These are phyloP conservation scores for Drosophila austrosaltans DNA, from an alignment of 2,888 invertebrate species.

Conservation along the genomic window DNA sequence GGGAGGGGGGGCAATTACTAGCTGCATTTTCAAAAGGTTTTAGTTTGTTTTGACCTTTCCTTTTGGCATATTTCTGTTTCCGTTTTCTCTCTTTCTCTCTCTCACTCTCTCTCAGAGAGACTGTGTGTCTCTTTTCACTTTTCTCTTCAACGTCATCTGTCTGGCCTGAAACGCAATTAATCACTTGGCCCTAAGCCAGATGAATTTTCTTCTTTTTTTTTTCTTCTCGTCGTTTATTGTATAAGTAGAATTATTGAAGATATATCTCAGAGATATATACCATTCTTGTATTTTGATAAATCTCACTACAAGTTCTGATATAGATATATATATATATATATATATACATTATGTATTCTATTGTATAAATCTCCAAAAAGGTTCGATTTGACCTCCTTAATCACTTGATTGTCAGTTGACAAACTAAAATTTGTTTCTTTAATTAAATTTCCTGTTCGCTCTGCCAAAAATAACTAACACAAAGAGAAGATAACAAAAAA, in stretches of 20 bases:
- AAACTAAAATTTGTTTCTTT: slow-evolving; percentile 38
- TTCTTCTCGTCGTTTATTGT: not conserved
- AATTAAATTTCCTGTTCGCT: slow-evolving; percentile 59
- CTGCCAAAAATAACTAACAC: slow-evolving; percentile 55
- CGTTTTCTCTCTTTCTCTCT: not conserved
- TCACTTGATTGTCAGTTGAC: slow-evolving; percentile 45
- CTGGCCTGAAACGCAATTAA: slow-evolving; percentile 67
- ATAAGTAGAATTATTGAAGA: slow-evolving; percentile 7
- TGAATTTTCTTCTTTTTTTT: slow-evolving; percentile 35
- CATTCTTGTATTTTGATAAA: not conserved
- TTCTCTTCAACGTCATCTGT: slow-evolving; percentile 54
- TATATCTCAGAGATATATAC: not conserved
- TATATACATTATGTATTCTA: not conserved
- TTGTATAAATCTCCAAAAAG: slow-evolving; percentile 34
- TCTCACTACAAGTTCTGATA: not conserved
- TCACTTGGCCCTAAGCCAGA: slow-evolving; percentile 58
- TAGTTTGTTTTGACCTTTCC: not conserved
- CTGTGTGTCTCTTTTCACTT: slow-evolving; percentile 3
- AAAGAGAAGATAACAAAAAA: slow-evolving; percentile 13
- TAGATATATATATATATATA: slow-evolving; percentile 1
- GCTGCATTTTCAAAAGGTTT: not conserved
- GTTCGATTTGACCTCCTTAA: slow-evolving; percentile 53
- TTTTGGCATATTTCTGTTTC: not conserved
- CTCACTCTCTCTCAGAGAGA: not conserved
- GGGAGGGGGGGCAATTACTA: not conserved